These are phyloP conservation scores for Teleiodes luculella DNA, from an alignment of 2,888 invertebrate genomes.

Conservation along the genomic window DNA sequence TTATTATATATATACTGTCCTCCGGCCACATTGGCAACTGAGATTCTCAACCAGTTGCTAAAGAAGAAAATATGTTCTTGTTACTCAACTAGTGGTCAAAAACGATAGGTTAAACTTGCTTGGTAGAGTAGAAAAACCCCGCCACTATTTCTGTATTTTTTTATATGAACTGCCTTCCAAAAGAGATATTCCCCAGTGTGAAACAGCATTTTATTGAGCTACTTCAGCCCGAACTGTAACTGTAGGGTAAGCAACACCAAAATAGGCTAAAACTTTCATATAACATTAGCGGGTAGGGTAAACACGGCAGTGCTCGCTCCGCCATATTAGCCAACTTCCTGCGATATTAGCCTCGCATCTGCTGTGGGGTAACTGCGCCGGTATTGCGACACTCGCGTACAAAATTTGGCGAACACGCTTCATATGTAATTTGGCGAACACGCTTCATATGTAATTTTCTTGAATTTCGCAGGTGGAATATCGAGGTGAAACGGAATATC, in stretches of 20 bases:
- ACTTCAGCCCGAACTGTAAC: too few relatives aligned
- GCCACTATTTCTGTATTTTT: too few relatives aligned
- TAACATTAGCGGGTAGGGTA: conserved; percentile 4
- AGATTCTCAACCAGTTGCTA: too few relatives aligned
- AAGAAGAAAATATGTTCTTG: too few relatives aligned
- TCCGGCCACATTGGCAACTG: too few relatives aligned
- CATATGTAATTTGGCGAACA: neutral
- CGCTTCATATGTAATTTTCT: neutral
- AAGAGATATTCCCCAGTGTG: too few relatives aligned
- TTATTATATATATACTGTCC: too few relatives aligned
- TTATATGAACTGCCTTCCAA: too few relatives aligned
- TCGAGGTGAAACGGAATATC: neutral
- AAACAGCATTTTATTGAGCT: too few relatives aligned
- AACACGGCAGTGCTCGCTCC: neutral
- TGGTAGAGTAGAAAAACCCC: too few relatives aligned
- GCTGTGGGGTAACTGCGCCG: neutral
- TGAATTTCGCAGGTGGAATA: neutral
- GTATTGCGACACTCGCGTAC: neutral
- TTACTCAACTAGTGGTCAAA: too few relatives aligned
- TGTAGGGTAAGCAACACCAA: neutral
- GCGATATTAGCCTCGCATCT: conserved; percentile 2
- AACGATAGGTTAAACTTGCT: too few relatives aligned
- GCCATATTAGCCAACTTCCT: conserved; percentile 5
- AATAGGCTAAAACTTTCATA: neutral
- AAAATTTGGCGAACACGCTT: neutral